Evolutionary conservation across 1,140 invertebrate species (phyloP).

Genomic region (Dryas iulia): DNA sequence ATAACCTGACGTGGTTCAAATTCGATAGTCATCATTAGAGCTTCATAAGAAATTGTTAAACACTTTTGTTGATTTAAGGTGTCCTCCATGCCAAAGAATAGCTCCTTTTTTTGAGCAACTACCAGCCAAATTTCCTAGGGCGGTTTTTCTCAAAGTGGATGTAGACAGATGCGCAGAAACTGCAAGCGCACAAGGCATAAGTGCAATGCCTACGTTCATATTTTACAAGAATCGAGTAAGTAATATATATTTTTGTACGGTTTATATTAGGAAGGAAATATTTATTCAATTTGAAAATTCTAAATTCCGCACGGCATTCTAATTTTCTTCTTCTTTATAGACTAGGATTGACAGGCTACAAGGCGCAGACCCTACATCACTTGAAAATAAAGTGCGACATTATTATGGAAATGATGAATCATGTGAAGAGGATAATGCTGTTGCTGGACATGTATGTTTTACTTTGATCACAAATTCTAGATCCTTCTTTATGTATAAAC

Average conservation of each 20-base stretch:
- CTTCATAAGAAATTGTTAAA: slow-evolving; percentile 18
- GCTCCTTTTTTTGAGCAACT: slow-evolving; percentile 94
- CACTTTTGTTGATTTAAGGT: slow-evolving; percentile 82
- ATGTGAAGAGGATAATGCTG: slow-evolving; percentile 83
- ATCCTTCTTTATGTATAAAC: background rate
- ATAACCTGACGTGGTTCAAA: slow-evolving; percentile 52
- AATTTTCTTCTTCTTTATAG: slow-evolving; percentile 62
- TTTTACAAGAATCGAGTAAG: slow-evolving; percentile 93
- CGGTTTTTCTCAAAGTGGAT: slow-evolving; percentile 97
- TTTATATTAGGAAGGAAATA: background rate
- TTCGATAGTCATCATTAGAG: slow-evolving; percentile 49
- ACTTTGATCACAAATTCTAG: background rate
- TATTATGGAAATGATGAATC: slow-evolving; percentile 88
- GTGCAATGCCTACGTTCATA: slow-evolving; percentile 98
- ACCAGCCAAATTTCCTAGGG: slow-evolving; percentile 91
- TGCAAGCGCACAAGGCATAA: slow-evolving; percentile 91
- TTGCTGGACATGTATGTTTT: slow-evolving; percentile 89
- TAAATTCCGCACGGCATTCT: too few species aligned
- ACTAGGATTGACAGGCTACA: slow-evolving; percentile 90
- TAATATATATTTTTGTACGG: background rate
- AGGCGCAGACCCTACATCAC: slow-evolving; percentile 89
- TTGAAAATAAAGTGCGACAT: slow-evolving; percentile 95
- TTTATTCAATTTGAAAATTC: background rate
- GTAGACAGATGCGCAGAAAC: slow-evolving; percentile 94
- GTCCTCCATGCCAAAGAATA: slow-evolving; percentile 96